phyloP scores from a whole-genome alignment of 92 coral and sea anemone species.

The Palythoa grandis region DNA sequence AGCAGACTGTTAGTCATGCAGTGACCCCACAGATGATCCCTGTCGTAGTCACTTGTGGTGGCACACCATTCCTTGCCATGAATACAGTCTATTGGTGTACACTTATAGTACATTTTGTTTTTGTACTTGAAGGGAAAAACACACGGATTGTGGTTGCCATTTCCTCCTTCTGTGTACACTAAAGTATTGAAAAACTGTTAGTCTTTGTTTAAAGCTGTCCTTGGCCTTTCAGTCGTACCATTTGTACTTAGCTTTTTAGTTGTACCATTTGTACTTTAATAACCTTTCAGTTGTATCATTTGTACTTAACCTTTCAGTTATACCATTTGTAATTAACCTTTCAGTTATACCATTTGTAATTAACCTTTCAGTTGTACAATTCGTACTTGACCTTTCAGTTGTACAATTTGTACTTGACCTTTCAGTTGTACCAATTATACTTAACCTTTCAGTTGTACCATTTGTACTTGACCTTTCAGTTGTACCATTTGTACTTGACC shows the following conservation, averaged over 20 bases:
- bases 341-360: neutral
- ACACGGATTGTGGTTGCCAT: slow-evolving; percentile 1
- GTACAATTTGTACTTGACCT: neutral
- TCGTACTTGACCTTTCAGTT: no score
- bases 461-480: neutral
- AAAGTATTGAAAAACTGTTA: neutral
- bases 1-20: neutral
- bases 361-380: no score
- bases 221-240: no score
- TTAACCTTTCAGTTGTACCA: no score
- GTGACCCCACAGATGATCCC: slow-evolving; percentile 24
- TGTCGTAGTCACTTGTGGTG: slow-evolving; percentile 21
- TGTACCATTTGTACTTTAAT: no score
- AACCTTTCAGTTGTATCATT: no score
- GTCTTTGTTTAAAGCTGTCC: neutral
- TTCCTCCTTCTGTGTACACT: slow-evolving; percentile 20
- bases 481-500: neutral
- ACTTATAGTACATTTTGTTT: slow-evolving; percentile 20
- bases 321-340: neutral
- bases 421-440: neutral
- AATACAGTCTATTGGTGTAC: slow-evolving; percentile 8
- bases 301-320: neutral
- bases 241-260: no score
- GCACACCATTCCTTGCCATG: slow-evolving; percentile 12
- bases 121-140: slow-evolving; percentile 30